A percentile compares a stretch with the other conserved stretches of the same genome.
phyloP scores from a whole-genome alignment of 2,113 vertebrate genomes.

The Orcinus orca region DNA sequence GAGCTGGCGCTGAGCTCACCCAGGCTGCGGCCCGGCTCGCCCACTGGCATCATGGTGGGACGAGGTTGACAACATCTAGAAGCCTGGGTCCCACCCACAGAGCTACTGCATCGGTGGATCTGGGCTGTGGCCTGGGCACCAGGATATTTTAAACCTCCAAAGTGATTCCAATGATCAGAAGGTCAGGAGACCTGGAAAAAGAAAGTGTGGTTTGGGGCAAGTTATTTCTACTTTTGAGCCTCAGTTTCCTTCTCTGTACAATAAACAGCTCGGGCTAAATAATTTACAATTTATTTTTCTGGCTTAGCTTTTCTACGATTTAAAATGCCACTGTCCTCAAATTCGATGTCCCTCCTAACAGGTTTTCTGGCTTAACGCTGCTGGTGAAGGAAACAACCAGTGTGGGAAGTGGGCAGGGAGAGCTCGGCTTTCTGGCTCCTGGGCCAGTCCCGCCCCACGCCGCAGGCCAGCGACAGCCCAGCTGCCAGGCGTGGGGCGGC shows the following conservation, averaged over 20 bases:
- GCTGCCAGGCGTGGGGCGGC: rapidly evolving
- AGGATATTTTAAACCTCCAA: rapidly evolving
- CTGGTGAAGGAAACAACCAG: not conserved
- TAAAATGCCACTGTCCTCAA: not conserved
- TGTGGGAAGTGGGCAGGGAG: rapidly evolving
- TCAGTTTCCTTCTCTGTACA: not conserved
- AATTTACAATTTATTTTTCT: rapidly evolving
- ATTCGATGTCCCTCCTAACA: rapidly evolving
- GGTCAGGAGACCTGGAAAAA: no score
- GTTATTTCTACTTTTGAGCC: rapidly evolving
- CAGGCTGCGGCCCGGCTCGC: rapidly evolving
- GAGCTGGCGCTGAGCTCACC: rapidly evolving
- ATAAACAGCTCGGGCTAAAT: rapidly evolving
- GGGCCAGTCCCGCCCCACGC: not conserved
- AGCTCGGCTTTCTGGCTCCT: not conserved
- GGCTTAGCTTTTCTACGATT: not conserved
- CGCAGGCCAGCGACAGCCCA: rapidly evolving
- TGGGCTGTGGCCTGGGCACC: not conserved
- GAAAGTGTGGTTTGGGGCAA: rapidly evolving
- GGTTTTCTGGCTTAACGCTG: rapidly evolving
- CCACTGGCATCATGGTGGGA: rapidly evolving
- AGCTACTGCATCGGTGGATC: rapidly evolving
- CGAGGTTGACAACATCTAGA: rapidly evolving
- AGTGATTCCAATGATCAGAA: not conserved
- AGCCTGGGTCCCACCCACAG: rapidly evolving